Percentiles rank a stretch among this genome's conserved stretches.
Evolutionary conservation across 2,113 vertebrate species (phyloP).

Genomic region (Synodontis membranacea): DNA sequence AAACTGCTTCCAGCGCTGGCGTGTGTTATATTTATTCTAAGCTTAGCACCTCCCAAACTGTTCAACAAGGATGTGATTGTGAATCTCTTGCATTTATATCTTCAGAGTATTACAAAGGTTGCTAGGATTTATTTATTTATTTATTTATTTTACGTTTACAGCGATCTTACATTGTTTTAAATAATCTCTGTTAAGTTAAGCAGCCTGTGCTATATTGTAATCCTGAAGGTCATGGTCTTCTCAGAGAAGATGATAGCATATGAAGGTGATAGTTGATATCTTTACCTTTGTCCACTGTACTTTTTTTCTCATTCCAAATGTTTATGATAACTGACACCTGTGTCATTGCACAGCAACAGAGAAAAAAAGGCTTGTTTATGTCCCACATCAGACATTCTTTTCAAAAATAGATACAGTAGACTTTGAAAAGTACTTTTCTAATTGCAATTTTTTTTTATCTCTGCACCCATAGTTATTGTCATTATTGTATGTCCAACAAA

Average conservation of each 20-base stretch:
- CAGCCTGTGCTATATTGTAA: neutral
- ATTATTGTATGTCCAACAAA: neutral
- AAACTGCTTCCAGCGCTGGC: neutral
- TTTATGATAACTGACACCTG: neutral
- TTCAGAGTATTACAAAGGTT: neutral
- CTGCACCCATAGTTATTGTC: neutral
- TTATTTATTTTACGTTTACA: neutral
- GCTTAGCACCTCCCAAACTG: neutral
- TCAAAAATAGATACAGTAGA: neutral
- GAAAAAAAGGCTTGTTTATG: neutral
- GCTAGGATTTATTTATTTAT: neutral
- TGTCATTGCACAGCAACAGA: neutral
- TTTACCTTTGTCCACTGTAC: neutral
- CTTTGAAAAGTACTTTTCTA: neutral
- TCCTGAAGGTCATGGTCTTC: conserved; percentile 2
- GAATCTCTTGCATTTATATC: neutral
- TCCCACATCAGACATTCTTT: neutral
- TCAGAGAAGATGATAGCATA: neutral
- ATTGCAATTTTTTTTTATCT: neutral
- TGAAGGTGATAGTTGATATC: neutral
- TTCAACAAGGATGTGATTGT: neutral
- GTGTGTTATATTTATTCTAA: conserved; percentile 15
- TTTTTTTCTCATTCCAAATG: neutral
- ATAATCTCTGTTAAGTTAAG: neutral
- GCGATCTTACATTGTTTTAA: neutral